Percentiles rank a stretch among this genome's conserved stretches.
These are phyloP conservation scores for Rhagium mordax DNA, from an alignment of 2,888 invertebrate genomes.

Conservation along the genomic window DNA sequence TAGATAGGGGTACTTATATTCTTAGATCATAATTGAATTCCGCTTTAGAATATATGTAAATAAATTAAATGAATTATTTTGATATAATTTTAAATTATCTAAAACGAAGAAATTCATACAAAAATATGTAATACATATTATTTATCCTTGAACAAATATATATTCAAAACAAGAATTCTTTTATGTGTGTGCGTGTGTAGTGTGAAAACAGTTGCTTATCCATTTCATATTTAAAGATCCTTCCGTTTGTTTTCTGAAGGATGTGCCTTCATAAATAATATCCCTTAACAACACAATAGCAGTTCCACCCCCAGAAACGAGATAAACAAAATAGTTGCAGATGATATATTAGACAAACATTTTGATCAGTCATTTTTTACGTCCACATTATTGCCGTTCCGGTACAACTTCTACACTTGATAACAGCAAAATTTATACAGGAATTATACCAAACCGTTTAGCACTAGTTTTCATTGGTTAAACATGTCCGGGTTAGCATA, in stretches of 20 bases:
- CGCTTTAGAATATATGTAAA: too few species aligned
- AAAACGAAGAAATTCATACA: too few species aligned
- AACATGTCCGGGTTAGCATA: background rate
- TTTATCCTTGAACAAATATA: too few species aligned
- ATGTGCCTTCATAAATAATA: background rate
- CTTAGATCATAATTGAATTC: too few species aligned
- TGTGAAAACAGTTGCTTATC: background rate
- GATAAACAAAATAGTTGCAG: background rate
- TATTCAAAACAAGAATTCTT: background rate
- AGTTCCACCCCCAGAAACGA: background rate
- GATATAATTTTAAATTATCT: too few species aligned
- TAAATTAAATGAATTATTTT: too few species aligned
- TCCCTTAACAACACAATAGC: background rate
- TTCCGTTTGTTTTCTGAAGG: background rate
- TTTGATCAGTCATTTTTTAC: background rate
- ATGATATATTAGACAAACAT: background rate
- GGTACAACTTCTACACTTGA: background rate
- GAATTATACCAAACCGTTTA: slow-evolving; percentile 15
- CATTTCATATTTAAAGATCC: background rate
- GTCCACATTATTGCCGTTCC: background rate
- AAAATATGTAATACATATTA: too few species aligned
- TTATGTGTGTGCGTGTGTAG: background rate
- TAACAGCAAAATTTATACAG: background rate
- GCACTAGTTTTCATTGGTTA: slow-evolving; percentile 8
- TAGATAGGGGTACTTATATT: too few species aligned